Conservation (phyloP, 2,113 vertebrate genomes). For the Anthoscopus minutus region DNA sequence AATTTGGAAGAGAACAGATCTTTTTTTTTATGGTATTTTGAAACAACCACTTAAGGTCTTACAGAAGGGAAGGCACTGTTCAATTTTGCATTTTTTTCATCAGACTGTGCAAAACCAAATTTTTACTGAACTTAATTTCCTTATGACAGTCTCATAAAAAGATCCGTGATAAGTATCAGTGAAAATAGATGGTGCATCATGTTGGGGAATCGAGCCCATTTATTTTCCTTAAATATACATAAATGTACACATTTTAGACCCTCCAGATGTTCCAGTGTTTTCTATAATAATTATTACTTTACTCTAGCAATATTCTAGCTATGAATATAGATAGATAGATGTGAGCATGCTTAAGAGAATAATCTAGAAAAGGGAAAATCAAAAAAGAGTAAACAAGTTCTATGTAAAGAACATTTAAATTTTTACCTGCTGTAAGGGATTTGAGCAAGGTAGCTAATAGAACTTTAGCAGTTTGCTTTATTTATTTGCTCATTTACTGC, state of each 20-base stretch:
- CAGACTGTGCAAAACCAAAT: neutral
- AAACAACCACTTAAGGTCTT: neutral
- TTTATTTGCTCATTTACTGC: neutral
- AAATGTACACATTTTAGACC: neutral
- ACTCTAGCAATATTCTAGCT: neutral
- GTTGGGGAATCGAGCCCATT: neutral
- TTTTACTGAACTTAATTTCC: neutral
- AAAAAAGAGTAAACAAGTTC: neutral
- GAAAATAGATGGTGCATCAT: neutral
- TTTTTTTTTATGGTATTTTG: neutral
- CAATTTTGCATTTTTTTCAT: neutral
- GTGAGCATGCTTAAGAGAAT: neutral
- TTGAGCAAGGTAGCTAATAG: neutral
- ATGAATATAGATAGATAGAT: neutral
- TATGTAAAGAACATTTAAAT: neutral
- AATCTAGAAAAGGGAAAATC: neutral
- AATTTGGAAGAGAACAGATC: neutral
- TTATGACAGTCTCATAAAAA: neutral
- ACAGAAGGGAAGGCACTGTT: neutral
- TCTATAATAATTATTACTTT: neutral
- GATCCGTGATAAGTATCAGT: neutral
- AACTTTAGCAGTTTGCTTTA: neutral
- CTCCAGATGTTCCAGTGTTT: neutral
- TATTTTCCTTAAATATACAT: neutral
- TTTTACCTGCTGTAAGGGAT: neutral